These are phyloP conservation scores for Melanerpes formicivorus DNA, from an alignment of 2,113 vertebrate genomes.

Conservation along the genomic window DNA sequence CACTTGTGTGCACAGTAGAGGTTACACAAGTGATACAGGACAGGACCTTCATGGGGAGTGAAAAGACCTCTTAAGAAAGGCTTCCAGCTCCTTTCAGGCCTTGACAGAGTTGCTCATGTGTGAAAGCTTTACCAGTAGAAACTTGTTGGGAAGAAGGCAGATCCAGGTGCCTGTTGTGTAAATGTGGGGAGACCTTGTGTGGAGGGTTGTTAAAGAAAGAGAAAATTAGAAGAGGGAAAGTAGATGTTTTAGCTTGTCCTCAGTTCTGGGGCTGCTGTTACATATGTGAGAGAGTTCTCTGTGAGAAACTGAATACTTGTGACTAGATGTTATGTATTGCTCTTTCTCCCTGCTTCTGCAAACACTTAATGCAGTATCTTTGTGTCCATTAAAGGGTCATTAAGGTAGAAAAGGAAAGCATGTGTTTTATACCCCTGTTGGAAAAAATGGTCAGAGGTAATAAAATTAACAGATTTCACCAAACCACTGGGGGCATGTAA, in stretches of 20 bases:
- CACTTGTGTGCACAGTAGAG: background rate
- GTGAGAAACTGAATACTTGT: slow-evolving; percentile 12
- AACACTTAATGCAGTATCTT: background rate
- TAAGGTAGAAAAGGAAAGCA: background rate
- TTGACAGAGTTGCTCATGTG: background rate
- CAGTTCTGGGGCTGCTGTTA: background rate
- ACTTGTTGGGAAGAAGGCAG: slow-evolving; percentile 41
- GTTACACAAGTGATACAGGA: background rate
- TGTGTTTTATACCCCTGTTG: background rate
- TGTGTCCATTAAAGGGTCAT: background rate
- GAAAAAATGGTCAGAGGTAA: background rate
- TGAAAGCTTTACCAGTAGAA: slow-evolving; percentile 36
- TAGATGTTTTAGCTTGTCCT: slow-evolving; percentile 48
- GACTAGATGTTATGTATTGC: background rate
- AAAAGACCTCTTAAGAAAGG: background rate
- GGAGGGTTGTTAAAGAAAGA: slow-evolving; percentile 20
- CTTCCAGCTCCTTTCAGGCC: background rate
- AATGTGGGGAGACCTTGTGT: slow-evolving; percentile 41
- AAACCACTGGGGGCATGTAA: background rate
- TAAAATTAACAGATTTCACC: background rate
- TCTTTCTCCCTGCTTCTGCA: background rate
- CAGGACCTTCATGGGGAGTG: background rate
- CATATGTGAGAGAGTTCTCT: background rate
- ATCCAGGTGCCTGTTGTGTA: slow-evolving; percentile 47
- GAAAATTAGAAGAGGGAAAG: slow-evolving; percentile 28